Evolutionary conservation across 2,113 vertebrate species (phyloP), one percentile per base, ranked within the genome.

Genomic region (Petroica traversi): DNA sequence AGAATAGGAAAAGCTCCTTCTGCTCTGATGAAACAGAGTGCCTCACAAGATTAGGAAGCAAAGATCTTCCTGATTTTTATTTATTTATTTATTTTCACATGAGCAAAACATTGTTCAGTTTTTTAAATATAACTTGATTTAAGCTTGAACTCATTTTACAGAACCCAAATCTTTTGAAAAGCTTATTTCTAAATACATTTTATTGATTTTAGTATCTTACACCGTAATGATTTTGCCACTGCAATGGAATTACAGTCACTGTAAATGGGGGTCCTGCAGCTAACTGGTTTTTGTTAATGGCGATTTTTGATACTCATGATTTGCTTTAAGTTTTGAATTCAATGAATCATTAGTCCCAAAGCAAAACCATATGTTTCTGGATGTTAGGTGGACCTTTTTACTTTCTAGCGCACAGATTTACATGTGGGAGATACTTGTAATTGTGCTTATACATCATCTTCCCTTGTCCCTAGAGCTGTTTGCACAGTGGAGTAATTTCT

Each of bases 1-100:
- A 95, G 57, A 96, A 89, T 76, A 94, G 81, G 40, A 87, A 62
- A 94, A 82, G 26, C 49, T 95, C 25, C 69, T 61, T 87, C 48
- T 86, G 28, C 52, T 89, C 66, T 57, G 25, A 85, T 78, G 49
- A 89, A 95, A 82, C 22, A 69, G 64, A 67, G 49, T 79, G 61
- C 29, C 62, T 79, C 85, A 45, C 48, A 61, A 92, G 89, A 87
- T 78, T 78, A 95, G 62, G 62, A 95, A 94, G 55, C 31, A 91
- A 75, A 82, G 29, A 52, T 75, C 36, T 75, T 91, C 18, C 40
- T 57, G 18, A 15, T 29, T 41, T 64, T 80, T 51, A 23, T 49
- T 85, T 55, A 46, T 52, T 81, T 58, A 40, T 33, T 46, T 83
- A 15, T 46, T 91, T 83, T 55, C 24, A 36, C n/a, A 51, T 28